Evolutionary conservation across 92 coral and sea anemone genomes (phyloP), one percentile per base, ranked within the genome.

Genomic region (Scolanthus callimorphus): DNA sequence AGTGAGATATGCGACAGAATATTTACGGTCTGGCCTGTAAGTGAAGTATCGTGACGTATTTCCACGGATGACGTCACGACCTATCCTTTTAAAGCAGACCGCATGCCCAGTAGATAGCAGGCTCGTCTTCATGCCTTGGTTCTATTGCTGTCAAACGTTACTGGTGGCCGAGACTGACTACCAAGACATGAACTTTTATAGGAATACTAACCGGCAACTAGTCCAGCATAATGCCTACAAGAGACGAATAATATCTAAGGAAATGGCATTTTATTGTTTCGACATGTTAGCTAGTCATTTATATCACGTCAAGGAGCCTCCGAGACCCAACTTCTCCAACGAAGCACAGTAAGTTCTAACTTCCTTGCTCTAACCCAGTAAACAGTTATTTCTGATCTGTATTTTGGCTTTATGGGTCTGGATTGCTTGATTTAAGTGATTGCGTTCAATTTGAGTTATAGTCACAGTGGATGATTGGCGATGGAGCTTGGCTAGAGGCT

Each of bases 201-300:
- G 81, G 49, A 77, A 74, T 48, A 73, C 85, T 47, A 87, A 69
- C 81, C 70, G 80, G 25, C 85, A 82, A 63, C 67, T 73, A 67
- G 82, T 51, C 69, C 72, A 79, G 26, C 72, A 83, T 49, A 74
- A 73, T 80, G 81, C 61, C 49, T 87, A 68, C 62, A 69, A 84
- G 71, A 80, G 79, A 46, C 84, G 98, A 34, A 71, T 92, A 77
- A 87, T 92, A 51, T 72, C 79, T 55, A 92, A 92, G 51, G 98
- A 92, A 65, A 92, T 92, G 98, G 96, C 98, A 17, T 92, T 88
- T 67, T 92, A 84, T 51, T 92, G 98, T 76, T 92, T 92, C 67
- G 98, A 92, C 68, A 68, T 92, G 39, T 67, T 92, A 70, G 87
- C 88, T 50, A 78, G 87, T 57, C 98, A 92, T 77, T 73, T 92